A percentile compares a stretch with the other conserved stretches of the same genome.
Evolutionary conservation across 2,797 vertebrate genomes (phyloP).

Genomic region (Psittacula echo): DNA sequence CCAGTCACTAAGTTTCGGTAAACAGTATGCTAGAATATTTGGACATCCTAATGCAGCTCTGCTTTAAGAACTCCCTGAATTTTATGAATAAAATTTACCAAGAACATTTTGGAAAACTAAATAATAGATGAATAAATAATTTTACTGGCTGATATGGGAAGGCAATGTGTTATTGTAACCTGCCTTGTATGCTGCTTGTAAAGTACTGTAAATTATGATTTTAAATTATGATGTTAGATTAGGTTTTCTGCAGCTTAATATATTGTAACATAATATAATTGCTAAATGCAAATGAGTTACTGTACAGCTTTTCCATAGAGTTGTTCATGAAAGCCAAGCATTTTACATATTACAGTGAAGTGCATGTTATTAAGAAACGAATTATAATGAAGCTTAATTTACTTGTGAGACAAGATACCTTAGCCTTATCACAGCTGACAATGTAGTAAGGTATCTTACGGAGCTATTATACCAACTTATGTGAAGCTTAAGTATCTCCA

Average conservation of each 20-base stretch:
- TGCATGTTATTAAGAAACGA: constrained; percentile 78
- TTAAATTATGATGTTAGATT: constrained; percentile 79
- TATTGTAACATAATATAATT: constrained; percentile 80
- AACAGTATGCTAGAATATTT: not conserved
- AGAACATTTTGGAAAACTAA: constrained; percentile 42
- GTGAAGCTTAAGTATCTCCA: not conserved
- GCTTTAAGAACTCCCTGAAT: not conserved
- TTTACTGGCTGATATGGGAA: constrained; percentile 47
- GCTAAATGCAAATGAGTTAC: constrained; percentile 80
- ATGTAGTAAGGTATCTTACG: not conserved
- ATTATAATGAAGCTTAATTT: constrained; percentile 78
- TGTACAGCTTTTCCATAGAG: constrained; percentile 69
- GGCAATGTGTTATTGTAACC: constrained; percentile 64
- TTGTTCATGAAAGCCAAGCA: constrained; percentile 74
- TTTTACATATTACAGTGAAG: constrained; percentile 75
- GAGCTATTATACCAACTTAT: not conserved
- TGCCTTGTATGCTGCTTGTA: constrained; percentile 72
- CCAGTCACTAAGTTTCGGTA: not conserved
- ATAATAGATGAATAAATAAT: constrained; percentile 63
- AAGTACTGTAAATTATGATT: constrained; percentile 74
- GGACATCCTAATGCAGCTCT: not conserved
- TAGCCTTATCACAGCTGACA: not conserved
- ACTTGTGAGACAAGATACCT: constrained; percentile 65
- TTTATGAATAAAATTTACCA: constrained; percentile 5
- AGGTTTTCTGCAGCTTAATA: constrained; percentile 78